Evolutionary conservation across 2,888 invertebrate species (phyloP), one percentile per base, ranked within the genome.

Genomic region (Campoletis raptor): DNA sequence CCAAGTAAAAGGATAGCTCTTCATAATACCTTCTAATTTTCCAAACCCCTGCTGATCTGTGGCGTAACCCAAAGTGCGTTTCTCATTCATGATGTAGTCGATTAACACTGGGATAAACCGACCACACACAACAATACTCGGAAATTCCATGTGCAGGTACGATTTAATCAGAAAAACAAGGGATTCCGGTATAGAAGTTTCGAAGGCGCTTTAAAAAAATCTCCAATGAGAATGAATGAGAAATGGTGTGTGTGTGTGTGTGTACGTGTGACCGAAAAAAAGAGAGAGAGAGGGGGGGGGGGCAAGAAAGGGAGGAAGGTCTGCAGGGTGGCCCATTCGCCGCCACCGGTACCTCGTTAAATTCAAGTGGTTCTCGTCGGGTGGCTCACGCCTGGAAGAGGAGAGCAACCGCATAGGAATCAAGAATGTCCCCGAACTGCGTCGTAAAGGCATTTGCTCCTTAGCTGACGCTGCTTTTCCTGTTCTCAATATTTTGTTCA

Each of bases 371-470:
- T 91, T 90, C 90, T 91, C 90, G 90, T 91, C 89, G 90, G 89
- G 88, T 90, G 89, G 89, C 89, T 90, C 91, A 85, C 83, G 85
- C 83, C 89, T 48, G 79, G 52, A 42, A 64, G 79, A 77, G 48
- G 87, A 88, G 87, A 89, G 81, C 54, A 67, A 70, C 70, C 69
- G 61, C 92, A 90, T 91, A 89, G 91, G 91, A 93, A 93, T 92
- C 93, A 92, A 91, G 93, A 92, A 93, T 93, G 91, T 92, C 91
- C 91, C 90, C 91, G 90, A 92, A 92, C 92, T 91, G 89, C 91
- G 90, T 93, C 92, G 90, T 93, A 92, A 93, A 93, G 87, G 87
- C 86, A 81, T 84, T 87, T 88, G 86, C 89, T 83, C 69, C 80
- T 73, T 77, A 52, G 74, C 80, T 64, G 57, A 42, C 66, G 70